phyloP scores from a whole-genome alignment of 30 jellyfish, hydroid and myxozoan genomes.

The Sanderia malayensis region DNA sequence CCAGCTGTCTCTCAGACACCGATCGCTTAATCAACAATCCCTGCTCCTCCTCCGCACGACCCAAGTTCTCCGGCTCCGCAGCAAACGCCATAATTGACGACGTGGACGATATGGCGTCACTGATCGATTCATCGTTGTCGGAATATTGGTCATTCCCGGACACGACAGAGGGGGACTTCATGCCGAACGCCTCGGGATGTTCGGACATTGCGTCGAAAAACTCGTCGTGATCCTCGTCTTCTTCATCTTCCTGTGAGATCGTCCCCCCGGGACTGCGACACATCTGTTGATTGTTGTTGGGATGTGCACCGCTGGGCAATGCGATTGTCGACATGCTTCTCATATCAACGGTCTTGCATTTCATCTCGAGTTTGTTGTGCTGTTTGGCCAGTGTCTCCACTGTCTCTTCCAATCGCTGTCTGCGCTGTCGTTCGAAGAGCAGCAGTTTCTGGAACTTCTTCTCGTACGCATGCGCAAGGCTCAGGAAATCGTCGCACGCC shows the following conservation, averaged over 20 bases:
- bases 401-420: constrained; percentile 95
- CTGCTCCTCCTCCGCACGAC: neutral
- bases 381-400: constrained; percentile 98
- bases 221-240: constrained; percentile 95
- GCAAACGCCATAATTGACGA: constrained; percentile 19
- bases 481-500: constrained; percentile 95
- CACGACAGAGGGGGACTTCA: constrained; percentile 36
- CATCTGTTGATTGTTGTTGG: constrained; percentile 7
- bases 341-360: constrained; percentile 76
- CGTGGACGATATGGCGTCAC: constrained; percentile 48
- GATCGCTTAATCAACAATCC: constrained; percentile 60
- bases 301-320: no score
- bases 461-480: constrained; percentile 95
- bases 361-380: constrained; percentile 90
- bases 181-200: constrained; percentile 88
- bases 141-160: constrained; percentile 56
- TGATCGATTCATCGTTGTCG: constrained; percentile 54
- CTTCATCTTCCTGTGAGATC: constrained; percentile 49
- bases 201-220: constrained; percentile 97
- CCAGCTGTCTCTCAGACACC: constrained; percentile 69
- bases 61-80: constrained; percentile 5
- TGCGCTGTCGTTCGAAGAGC: constrained; percentile 64
- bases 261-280: constrained; percentile 74
- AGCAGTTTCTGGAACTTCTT: constrained; percentile 78
- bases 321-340: constrained; percentile 39